These are phyloP conservation scores for Salvelinus fontinalis DNA, from an alignment of 2,113 vertebrate genomes.

Conservation along the genomic window DNA sequence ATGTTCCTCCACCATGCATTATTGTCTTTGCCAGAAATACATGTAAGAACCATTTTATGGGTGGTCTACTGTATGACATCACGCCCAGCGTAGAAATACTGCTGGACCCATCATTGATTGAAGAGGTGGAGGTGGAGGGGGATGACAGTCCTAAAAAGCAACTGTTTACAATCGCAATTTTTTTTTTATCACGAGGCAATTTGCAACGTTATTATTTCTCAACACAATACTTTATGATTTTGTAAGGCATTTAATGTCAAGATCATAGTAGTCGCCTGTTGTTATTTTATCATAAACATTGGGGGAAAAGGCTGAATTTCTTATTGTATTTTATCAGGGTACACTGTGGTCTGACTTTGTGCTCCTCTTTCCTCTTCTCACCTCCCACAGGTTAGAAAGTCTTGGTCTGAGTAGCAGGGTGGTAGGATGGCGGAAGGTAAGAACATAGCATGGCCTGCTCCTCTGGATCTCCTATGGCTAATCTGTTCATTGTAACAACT, in stretches of 20 bases:
- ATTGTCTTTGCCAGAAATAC: background rate
- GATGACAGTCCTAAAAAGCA: background rate
- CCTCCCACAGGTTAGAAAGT: constrained; percentile 30
- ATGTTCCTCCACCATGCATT: constrained; percentile 1
- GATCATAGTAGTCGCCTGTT: too few species aligned
- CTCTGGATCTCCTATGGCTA: background rate
- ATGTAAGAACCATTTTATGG: background rate
- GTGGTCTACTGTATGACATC: background rate
- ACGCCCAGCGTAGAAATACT: background rate
- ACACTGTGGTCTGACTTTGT: background rate
- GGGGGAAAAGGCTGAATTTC: background rate
- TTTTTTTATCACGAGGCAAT: too few species aligned
- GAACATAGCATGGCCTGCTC: constrained; percentile 4
- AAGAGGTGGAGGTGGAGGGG: background rate
- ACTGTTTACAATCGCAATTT: background rate
- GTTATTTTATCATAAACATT: background rate
- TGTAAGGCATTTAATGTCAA: too few species aligned
- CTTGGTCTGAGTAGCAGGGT: constrained; percentile 18
- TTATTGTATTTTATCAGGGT: background rate
- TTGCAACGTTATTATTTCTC: background rate
- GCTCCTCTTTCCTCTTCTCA: background rate
- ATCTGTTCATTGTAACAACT: background rate
- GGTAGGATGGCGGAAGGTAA: constrained; percentile 68
- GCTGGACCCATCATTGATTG: background rate
- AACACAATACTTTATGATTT: too few species aligned